Evolutionary conservation across 2,888 invertebrate genomes (phyloP), one percentile per base, ranked within the genome.

Genomic region (Drosophila birchii): DNA sequence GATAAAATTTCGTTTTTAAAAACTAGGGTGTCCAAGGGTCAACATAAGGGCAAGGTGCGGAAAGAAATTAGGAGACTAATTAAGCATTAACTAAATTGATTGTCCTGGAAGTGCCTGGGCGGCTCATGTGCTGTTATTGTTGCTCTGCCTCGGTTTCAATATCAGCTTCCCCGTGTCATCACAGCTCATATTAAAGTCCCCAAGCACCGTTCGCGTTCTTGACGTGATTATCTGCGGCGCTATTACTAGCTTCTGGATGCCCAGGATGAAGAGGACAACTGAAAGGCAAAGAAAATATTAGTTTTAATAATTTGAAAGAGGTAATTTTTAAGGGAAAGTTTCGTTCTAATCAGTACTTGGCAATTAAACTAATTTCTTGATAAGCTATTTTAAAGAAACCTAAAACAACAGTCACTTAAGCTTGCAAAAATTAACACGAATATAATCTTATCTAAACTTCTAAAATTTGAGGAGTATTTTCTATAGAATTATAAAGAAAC

Each of bases 101-200:
- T 63, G 23, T 71, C 38, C 56, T 43, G 55, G 12, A n/a, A 39
- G 49, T 34, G 53, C 32, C 34, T 26, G 32, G n/a, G 23, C 16
- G 47, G 32, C 54, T 88, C 73, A 86, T 72, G 86, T 69, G 58
- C 79, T 89, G 80, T 91, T 92, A 76, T 91, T 93, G 68, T 92
- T 83, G 29, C 78, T 94, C 45, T 97, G 97, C 69, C 97, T 93
- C 2, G 98, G 98, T 92, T 98, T 98, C 39, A 99, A 93, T 88
- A 99, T 98, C 55, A 99, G 94, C 93, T 98, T 98, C 67, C 98
- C 98, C 36, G 98, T 98, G 91, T 99, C 98, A 91, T 98, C 98
- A 93, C 99, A 99, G 29, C 98, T 98, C 98, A 99, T 98, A 93
- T 99, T 99, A 93, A 98, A 99, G 93, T 99, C 98, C 47, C 96